A percentile compares a stretch with the other conserved stretches of the same genome.
Conservation (phyloP, 2,888 invertebrate species). For the Pocota personata region DNA sequence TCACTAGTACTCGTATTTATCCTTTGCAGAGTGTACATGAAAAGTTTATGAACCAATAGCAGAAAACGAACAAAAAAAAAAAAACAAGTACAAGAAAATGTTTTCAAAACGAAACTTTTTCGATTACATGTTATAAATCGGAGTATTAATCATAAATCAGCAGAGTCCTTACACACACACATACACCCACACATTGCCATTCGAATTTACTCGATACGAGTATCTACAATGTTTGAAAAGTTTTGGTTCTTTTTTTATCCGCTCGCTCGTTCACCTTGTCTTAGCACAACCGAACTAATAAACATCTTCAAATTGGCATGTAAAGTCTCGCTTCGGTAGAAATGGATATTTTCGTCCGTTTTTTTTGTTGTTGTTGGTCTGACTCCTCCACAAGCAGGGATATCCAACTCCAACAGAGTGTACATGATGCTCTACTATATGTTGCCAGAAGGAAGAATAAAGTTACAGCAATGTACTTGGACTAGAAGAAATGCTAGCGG, state of each 20-base stretch:
- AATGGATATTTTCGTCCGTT: conserved; percentile 46
- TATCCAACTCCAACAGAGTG: conserved; percentile 36
- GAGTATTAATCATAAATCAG: conserved; percentile 68
- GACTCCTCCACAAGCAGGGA: conserved; percentile 18
- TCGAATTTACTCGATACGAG: conserved; percentile 1
- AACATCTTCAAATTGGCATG: conserved; percentile 72
- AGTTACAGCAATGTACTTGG: conserved; percentile 1
- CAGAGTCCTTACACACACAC: conserved; percentile 8
- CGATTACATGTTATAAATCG: conserved; percentile 70
- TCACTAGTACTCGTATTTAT: conserved; percentile 28
- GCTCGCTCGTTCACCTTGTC: conserved; percentile 54
- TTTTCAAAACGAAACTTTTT: conserved; percentile 68
- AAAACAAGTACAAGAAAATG: conserved; percentile 42
- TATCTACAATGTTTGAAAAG: conserved; percentile 36
- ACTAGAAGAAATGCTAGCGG: conserved; percentile 41
- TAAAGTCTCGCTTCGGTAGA: conserved; percentile 61
- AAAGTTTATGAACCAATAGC: conserved; percentile 35
- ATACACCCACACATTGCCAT: neutral
- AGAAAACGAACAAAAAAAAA: neutral
- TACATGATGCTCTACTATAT: conserved; percentile 13
- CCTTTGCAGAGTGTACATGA: conserved; percentile 24
- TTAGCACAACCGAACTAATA: conserved; percentile 60
- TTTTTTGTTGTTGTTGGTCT: neutral
- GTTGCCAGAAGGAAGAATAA: conserved; percentile 29
- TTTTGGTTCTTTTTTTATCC: conserved; percentile 13